A percentile compares a stretch with the other conserved stretches of the same genome.
Evolutionary conservation across 2,888 invertebrate species (phyloP).

Genomic region (Hipparchia sbordonii): DNA sequence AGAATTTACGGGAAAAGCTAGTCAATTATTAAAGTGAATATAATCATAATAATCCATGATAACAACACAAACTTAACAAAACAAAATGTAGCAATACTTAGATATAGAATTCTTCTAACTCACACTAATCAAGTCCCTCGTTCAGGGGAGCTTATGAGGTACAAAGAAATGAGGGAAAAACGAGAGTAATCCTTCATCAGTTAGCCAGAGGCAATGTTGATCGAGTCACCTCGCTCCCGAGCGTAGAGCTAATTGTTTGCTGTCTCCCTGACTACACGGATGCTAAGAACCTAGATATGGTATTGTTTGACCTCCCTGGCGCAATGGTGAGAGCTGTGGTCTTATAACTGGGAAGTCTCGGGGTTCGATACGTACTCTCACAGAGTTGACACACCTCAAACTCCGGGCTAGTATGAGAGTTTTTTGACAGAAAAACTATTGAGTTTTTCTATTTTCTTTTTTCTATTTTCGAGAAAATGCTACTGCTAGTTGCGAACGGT

Average conservation of each 20-base stretch:
- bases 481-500: too few species aligned
- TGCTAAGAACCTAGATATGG: slow-evolving; percentile 24
- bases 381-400: too few species aligned
- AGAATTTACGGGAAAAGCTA: too few species aligned
- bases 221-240: slow-evolving; percentile 49
- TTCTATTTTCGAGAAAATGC: too few species aligned
- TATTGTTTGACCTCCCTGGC: neutral
- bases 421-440: too few species aligned
- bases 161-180: slow-evolving; percentile 41
- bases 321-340: too few species aligned
- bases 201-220: slow-evolving; percentile 53
- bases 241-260: slow-evolving; percentile 52
- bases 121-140: slow-evolving; percentile 16
- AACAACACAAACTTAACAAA: neutral
- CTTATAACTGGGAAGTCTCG: too few species aligned
- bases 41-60: too few species aligned
- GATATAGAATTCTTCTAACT: neutral
- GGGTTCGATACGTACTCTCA: too few species aligned
- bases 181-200: slow-evolving; percentile 44
- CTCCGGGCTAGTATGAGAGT: too few species aligned
- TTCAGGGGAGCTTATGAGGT: slow-evolving; percentile 30
- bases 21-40: too few species aligned
- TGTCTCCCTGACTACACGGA: slow-evolving; percentile 36
- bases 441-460: too few species aligned
- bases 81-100: neutral